Evolutionary conservation across 1,140 invertebrate species (phyloP).

Genomic region (Saccostrea echinata): DNA sequence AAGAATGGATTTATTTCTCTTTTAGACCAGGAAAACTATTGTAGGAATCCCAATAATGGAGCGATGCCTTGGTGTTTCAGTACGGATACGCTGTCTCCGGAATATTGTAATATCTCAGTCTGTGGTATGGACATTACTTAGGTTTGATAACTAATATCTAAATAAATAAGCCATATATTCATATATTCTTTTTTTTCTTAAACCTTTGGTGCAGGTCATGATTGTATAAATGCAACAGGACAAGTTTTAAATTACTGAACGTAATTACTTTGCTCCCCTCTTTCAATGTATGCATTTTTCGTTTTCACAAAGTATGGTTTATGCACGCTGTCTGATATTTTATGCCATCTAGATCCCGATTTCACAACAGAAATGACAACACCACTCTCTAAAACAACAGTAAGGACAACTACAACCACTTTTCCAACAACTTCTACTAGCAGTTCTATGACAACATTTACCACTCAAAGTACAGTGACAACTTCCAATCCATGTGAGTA

Average conservation of each 20-base stretch:
- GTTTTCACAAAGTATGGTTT: background rate
- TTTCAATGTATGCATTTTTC: too few relatives aligned
- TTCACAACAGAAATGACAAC: background rate
- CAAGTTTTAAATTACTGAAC: too few relatives aligned
- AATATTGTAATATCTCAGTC: background rate
- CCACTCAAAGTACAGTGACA: background rate
- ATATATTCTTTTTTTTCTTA: too few relatives aligned
- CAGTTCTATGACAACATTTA: background rate
- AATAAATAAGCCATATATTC: too few relatives aligned
- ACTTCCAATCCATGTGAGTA: background rate
- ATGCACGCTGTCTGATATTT: background rate
- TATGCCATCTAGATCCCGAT: background rate
- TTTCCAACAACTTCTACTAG: background rate
- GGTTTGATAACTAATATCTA: too few relatives aligned
- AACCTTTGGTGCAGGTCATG: too few relatives aligned
- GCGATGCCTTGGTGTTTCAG: constrained; percentile 6
- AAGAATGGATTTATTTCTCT: background rate
- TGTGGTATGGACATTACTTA: background rate
- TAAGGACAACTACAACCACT: background rate
- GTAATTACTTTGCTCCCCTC: too few relatives aligned
- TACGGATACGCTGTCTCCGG: background rate
- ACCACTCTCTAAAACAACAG: too few relatives aligned
- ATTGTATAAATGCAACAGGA: too few relatives aligned
- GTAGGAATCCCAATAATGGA: background rate
- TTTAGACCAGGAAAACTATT: constrained; percentile 12